These are phyloP conservation scores for Coleophora flavipennella DNA, from an alignment of 2,888 invertebrate species.

Conservation along the genomic window DNA sequence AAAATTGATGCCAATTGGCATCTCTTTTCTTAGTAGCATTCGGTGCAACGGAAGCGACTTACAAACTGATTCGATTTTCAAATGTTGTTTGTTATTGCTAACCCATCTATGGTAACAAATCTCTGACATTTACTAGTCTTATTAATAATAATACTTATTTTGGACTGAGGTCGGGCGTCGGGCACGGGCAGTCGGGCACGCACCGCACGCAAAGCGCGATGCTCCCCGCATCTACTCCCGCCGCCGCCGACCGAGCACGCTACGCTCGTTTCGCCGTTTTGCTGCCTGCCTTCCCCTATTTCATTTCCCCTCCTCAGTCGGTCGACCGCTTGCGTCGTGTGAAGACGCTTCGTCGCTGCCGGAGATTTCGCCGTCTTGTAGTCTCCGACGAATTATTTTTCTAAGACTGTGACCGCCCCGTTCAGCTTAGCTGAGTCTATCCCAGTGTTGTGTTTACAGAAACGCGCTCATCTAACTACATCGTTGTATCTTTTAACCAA, in stretches of 20 bases:
- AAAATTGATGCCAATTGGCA: no score
- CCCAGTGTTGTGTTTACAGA: neutral
- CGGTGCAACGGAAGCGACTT: no score
- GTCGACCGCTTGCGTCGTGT: constrained; percentile 39
- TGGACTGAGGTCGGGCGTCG: constrained; percentile 23
- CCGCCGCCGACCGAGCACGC: constrained; percentile 42
- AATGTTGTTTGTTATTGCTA: no score
- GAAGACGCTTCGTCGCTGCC: constrained; percentile 23
- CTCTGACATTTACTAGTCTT: no score
- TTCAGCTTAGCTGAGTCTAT: constrained; percentile 23
- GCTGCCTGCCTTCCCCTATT: constrained; percentile 29
- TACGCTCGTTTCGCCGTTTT: constrained; percentile 41
- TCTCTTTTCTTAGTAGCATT: no score
- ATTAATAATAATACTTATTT: constrained; percentile 36
- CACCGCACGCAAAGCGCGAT: constrained; percentile 17
- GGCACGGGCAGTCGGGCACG: no score
- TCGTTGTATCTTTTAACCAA: constrained; percentile 43
- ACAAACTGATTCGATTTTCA: no score
- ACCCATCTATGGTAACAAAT: no score
- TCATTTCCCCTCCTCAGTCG: constrained; percentile 41
- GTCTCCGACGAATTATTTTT: constrained; percentile 45
- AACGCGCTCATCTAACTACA: constrained; percentile 35
- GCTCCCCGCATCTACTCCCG: constrained; percentile 23
- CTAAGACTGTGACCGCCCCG: constrained; percentile 34
- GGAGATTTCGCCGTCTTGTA: constrained; percentile 33